These are phyloP conservation scores for Actinopyga echinites DNA, from an alignment of 53 echinoderm and acorn worm genomes.

Conservation along the genomic window DNA sequence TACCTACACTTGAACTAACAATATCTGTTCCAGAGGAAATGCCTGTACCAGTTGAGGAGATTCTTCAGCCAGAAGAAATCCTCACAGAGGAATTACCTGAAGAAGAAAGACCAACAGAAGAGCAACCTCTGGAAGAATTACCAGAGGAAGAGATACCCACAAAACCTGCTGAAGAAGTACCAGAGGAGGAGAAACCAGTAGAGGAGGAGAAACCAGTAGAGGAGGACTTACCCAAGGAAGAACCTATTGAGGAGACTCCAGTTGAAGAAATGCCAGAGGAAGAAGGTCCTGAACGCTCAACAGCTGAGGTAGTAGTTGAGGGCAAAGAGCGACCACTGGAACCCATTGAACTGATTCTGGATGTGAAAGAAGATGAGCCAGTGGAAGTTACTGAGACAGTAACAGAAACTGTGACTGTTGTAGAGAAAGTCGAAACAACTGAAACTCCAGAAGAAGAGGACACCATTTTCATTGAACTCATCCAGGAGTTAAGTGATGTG, in stretches of 20 bases:
- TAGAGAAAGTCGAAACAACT: slow-evolving; percentile 38
- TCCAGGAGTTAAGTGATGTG: slow-evolving; percentile 45
- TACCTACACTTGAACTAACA: slow-evolving; percentile 29
- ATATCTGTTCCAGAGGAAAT: slow-evolving; percentile 27
- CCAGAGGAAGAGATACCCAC: slow-evolving; percentile 44
- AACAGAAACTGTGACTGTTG: not conserved
- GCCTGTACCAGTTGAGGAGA: not conserved
- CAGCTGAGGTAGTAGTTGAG: not conserved
- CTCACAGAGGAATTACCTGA: slow-evolving; percentile 32
- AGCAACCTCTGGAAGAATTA: slow-evolving; percentile 30
- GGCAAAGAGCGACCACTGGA: not conserved
- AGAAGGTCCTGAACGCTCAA: not conserved
- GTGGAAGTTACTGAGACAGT: slow-evolving; percentile 13
- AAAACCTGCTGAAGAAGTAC: slow-evolving; percentile 6
- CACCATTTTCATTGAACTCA: slow-evolving; percentile 37
- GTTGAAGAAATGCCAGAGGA: not conserved
- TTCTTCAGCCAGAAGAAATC: slow-evolving; percentile 58
- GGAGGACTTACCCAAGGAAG: not conserved
- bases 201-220: not conserved
- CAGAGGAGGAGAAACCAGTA: not conserved
- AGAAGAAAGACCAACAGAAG: not conserved
- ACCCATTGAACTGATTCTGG: not conserved
- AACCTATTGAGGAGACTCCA: not conserved
- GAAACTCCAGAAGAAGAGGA: slow-evolving; percentile 48
- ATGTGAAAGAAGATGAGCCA: slow-evolving; percentile 27